Base-by-base conservation (phyloP, 2,888 invertebrate genomes). In the Aphelenchoides bicaudatus region DNA sequence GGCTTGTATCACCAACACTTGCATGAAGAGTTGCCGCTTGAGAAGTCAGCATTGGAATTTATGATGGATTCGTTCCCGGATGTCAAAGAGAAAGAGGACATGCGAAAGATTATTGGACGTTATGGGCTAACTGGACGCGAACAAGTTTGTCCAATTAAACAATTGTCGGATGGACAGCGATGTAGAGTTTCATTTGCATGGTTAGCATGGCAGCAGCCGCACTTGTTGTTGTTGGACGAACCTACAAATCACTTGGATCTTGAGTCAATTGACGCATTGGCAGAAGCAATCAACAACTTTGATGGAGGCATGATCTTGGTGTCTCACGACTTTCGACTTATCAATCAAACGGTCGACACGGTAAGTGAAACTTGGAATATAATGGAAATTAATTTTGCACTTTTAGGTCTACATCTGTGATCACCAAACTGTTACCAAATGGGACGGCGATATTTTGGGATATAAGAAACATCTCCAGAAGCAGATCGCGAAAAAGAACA, bases 391-490 rank as follows among this genome's bases (percentile, higher is more conserved):
- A 98, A 30, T 96, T 96, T 8, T 88, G 98, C 81, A n/a, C n/a
- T n/a, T n/a, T n/a, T 92, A 93, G 82, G 96, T 98, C 80, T 99
- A 96, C 98, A 88, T 98, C 43, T 99, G 98, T 81, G 94, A 96
- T 81, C 89, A 98, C 66, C 89, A 88, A 75, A 87, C 88, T 3
- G 88, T 92, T 55, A 94, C 92, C 27, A 93, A 94, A 82, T 98
- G 96, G 93, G 87, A 90, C 70, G 93, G 94, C 16, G 90, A 88
- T 78, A 99, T 99, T 83, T 86, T 90, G 75, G 86, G 88, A 62
- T 99, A 96, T 84, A 99, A 99, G 83, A 89, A 92, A 78, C 88
- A 90, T 80, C 85, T 99, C 67, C 90, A 91, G 79, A 86, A 86
- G 59, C 89, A 89, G 81, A 88, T 93, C 73, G 43, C 16, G 43